These are phyloP conservation scores for Sebastes paucispinis DNA, from an alignment of 2,797 vertebrate species.

Conservation along the genomic window DNA sequence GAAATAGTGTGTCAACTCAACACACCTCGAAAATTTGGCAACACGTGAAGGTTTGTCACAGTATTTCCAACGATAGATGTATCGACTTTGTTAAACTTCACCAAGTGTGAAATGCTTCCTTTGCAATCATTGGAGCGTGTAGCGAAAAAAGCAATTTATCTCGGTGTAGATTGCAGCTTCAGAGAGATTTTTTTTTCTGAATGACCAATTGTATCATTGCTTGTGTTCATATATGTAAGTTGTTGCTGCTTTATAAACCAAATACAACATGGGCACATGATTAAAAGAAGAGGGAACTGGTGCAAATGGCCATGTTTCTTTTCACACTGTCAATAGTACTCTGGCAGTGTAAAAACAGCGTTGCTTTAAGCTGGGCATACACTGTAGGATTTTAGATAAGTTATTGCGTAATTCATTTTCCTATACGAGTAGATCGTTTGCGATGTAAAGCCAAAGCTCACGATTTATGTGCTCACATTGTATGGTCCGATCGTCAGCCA, in stretches of 20 bases:
- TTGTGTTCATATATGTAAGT: background rate
- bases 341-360: background rate
- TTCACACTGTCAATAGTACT: background rate
- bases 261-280: background rate
- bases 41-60: constrained; percentile 5
- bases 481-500: too few relatives aligned
- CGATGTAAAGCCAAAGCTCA: too few relatives aligned
- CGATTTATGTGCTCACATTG: too few relatives aligned
- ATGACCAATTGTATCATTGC: background rate
- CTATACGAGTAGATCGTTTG: too few relatives aligned
- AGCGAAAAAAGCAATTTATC: constrained; percentile 15
- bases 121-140: background rate
- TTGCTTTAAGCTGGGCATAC: background rate
- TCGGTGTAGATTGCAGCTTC: background rate
- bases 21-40: constrained; percentile 9
- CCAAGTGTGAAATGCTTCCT: constrained; percentile 1
- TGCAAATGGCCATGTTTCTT: background rate
- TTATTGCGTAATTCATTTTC: too few relatives aligned
- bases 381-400: too few relatives aligned
- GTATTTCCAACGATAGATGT: background rate
- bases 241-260: background rate
- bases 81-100: background rate
- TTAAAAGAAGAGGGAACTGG: background rate
- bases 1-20: constrained; percentile 7
- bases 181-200: background rate